Percentiles rank a stretch among this genome's conserved stretches.
Conservation (phyloP, 2,113 vertebrate species). For the Xiphophorus couchianus region DNA sequence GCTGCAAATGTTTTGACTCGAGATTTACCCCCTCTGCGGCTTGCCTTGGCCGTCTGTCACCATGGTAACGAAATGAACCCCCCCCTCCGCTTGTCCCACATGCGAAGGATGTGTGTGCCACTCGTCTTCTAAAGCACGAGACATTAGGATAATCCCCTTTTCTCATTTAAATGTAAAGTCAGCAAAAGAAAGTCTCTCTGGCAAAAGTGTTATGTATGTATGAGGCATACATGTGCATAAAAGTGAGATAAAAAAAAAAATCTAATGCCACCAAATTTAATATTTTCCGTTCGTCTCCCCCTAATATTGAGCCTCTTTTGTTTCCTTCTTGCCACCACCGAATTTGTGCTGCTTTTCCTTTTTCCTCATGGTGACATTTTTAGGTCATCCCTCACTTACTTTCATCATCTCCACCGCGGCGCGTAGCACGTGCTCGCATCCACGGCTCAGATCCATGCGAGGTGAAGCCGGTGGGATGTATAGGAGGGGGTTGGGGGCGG, state of each 20-base stretch:
- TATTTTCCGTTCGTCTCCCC: neutral
- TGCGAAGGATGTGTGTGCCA: conserved; percentile 17
- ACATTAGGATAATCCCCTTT: conserved; percentile 72
- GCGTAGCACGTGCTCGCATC: conserved; percentile 7
- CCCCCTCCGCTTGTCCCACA: conserved; percentile 23
- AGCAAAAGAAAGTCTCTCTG: conserved; percentile 67
- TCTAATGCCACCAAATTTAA: conserved; percentile 24
- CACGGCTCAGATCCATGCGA: neutral
- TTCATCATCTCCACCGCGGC: conserved; percentile 59
- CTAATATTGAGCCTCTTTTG: conserved; percentile 34
- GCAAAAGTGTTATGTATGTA: conserved; percentile 50
- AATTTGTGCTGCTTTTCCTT: neutral
- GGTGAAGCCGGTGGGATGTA: conserved; percentile 50
- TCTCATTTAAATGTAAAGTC: conserved; percentile 79
- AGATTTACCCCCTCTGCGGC: conserved; percentile 55
- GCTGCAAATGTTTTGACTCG: conserved; percentile 62
- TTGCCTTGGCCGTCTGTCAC: conserved; percentile 63
- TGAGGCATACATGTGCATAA: conserved; percentile 33
- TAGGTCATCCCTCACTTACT: conserved; percentile 75
- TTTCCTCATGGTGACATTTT: conserved; percentile 70
- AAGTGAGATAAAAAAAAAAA: conserved; percentile 28
- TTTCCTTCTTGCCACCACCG: conserved; percentile 7
- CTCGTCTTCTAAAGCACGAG: conserved; percentile 62
- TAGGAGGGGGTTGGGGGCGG: conserved; percentile 20
- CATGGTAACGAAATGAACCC: conserved; percentile 60